Conservation (phyloP, 2,113 vertebrate species). For the Poicephalus gulielmi region DNA sequence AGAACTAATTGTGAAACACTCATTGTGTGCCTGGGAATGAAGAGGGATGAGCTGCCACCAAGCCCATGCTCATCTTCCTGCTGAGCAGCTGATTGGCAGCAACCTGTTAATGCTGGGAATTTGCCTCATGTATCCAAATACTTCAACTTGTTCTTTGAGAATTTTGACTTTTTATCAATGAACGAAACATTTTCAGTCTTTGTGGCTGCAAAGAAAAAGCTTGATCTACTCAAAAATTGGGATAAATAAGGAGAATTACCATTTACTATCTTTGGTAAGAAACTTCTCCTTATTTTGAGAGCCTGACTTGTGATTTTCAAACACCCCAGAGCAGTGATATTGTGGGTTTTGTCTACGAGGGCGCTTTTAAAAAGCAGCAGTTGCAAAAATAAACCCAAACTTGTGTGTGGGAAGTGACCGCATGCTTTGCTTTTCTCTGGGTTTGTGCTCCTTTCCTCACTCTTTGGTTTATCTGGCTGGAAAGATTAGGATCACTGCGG, state of each 20-base stretch:
- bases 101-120: not conserved
- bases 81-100: not conserved
- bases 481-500: slow-evolving; percentile 38
- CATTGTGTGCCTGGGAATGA: not conserved
- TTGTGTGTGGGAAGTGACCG: not conserved
- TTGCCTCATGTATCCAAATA: not conserved
- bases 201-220: not conserved
- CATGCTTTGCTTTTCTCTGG: not conserved
- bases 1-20: not conserved
- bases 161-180: not conserved
- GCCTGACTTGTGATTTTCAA: not conserved
- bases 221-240: not conserved
- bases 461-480: slow-evolving; percentile 12
- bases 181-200: not conserved
- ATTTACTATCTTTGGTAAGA: not conserved
- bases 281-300: not conserved
- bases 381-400: not conserved
- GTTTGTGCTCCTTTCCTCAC: not conserved
- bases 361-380: not conserved
- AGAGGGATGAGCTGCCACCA: not conserved
- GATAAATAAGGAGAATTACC: not conserved
- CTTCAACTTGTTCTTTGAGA: not conserved
- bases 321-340: not conserved
- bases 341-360: not conserved
- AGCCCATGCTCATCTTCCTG: not conserved